Conservation (phyloP, 2,888 invertebrate species). For the Megastigmus dorsalis region DNA sequence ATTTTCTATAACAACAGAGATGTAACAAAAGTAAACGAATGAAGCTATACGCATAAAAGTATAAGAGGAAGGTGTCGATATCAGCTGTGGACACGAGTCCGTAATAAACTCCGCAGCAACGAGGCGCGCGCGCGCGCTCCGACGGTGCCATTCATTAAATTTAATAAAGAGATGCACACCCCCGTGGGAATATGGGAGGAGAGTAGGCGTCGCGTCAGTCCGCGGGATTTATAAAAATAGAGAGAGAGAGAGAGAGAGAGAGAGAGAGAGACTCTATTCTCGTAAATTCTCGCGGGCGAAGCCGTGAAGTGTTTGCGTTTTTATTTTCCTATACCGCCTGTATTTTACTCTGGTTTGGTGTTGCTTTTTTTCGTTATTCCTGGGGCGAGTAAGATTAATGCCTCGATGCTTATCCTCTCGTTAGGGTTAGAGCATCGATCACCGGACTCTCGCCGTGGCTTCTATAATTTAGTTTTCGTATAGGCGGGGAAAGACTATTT, state of each 20-base stretch:
- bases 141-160: background rate
- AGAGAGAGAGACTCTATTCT: no score
- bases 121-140: no score
- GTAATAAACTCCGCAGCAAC: no score
- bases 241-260: no score
- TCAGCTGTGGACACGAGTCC: no score
- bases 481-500: background rate
- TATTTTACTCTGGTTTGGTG: no score
- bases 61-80: no score
- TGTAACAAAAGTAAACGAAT: no score
- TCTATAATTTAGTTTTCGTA: conserved; percentile 38
- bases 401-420: conserved; percentile 33
- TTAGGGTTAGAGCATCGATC: conserved; percentile 38
- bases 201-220: background rate
- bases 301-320: background rate
- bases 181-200: background rate
- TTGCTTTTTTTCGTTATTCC: conserved; percentile 10
- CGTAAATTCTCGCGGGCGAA: conserved; percentile 32
- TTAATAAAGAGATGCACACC: conserved; percentile 8
- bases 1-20: no score
- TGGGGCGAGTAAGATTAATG: conserved; percentile 36
- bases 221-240: conserved; percentile 29
- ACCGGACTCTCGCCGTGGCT: conserved; percentile 25
- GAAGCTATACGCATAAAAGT: no score
- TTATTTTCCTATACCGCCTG: no score